Percentiles rank a stretch among this genome's conserved stretches.
phyloP scores from a whole-genome alignment of 2,888 invertebrate species.

The Gari tellinella region DNA sequence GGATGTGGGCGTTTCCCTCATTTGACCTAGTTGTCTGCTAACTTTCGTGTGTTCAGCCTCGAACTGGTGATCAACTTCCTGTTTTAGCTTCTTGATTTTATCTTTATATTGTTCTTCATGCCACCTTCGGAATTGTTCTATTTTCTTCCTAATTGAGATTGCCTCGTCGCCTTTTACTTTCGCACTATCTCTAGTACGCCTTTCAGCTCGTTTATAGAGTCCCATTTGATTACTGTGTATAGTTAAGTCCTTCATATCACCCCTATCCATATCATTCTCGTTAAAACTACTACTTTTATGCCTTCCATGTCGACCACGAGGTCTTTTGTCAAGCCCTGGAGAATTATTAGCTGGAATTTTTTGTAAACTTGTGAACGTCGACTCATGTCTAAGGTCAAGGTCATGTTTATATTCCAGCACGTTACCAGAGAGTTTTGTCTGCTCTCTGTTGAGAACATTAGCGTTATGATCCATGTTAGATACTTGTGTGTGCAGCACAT shows the following conservation, averaged over 20 bases:
- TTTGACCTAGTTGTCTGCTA: slow-evolving; percentile 37
- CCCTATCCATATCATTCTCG: slow-evolving; percentile 40
- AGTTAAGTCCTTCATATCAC: slow-evolving; percentile 57
- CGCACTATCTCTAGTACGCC: slow-evolving; percentile 48
- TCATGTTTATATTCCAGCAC: slow-evolving; percentile 59
- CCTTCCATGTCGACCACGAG: slow-evolving; percentile 55
- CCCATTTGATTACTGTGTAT: slow-evolving; percentile 69
- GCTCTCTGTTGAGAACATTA: slow-evolving; percentile 50
- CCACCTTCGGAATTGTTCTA: slow-evolving; percentile 79
- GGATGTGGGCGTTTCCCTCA: slow-evolving; percentile 56
- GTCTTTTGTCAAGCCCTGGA: slow-evolving; percentile 60
- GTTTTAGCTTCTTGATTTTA: slow-evolving; percentile 71
- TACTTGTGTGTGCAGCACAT: slow-evolving; percentile 62
- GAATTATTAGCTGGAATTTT: slow-evolving; percentile 60
- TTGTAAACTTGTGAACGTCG: slow-evolving; percentile 59
- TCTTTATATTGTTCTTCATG: slow-evolving; percentile 78
- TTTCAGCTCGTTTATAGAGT: slow-evolving; percentile 61
- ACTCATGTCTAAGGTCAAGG: slow-evolving; percentile 56
- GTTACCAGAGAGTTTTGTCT: slow-evolving; percentile 59
- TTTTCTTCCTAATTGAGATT: slow-evolving; percentile 77
- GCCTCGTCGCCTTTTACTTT: slow-evolving; percentile 65
- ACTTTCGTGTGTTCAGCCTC: slow-evolving; percentile 62
- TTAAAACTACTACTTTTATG: slow-evolving; percentile 46
- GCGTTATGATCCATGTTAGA: slow-evolving; percentile 51
- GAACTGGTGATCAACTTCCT: slow-evolving; percentile 69